Conservation (phyloP, 2,113 vertebrate species). For the Nannobrachium achirus region DNA sequence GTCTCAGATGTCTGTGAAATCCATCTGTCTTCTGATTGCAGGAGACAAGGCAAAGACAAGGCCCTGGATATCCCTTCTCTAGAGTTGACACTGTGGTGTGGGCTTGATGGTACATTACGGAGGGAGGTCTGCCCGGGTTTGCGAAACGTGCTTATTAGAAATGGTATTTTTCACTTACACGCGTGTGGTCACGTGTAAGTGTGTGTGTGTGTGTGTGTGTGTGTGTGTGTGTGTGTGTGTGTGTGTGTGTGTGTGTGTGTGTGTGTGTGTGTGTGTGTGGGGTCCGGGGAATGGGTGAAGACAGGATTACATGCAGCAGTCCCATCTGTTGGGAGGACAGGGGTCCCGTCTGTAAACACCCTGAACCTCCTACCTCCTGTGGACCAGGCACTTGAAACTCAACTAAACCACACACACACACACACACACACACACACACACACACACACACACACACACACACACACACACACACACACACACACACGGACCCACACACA, state of each 20-base stretch:
- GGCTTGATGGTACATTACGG: conserved; percentile 14
- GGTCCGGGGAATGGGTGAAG: conserved; percentile 47
- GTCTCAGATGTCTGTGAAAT: conserved; percentile 39
- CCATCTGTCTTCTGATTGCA: conserved; percentile 29
- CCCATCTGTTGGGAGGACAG: conserved; percentile 63
- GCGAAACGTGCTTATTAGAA: conserved; percentile 40
- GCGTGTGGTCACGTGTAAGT: not conserved
- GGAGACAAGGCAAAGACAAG: conserved; percentile 32
- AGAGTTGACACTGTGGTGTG: conserved; percentile 35
- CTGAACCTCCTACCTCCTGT: conserved; percentile 54
- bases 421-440: conserved; percentile 10
- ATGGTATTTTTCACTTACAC: not conserved
- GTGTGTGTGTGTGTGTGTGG: conserved; percentile 37
- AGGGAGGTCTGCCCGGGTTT: conserved; percentile 8
- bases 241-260: conserved; percentile 16
- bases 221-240: conserved; percentile 1
- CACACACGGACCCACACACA: conserved; percentile 16
- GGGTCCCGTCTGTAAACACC: conserved; percentile 48
- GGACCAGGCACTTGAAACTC: conserved; percentile 29
- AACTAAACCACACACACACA: conserved; percentile 26
- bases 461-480: conserved; percentile 11
- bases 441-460: conserved; percentile 14
- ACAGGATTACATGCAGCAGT: conserved; percentile 55
- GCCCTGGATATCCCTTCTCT: not conserved
- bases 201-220: conserved; percentile 4